Evolutionary conservation across 2,888 invertebrate genomes (phyloP).

Genomic region (Aleiodes testaceus): DNA sequence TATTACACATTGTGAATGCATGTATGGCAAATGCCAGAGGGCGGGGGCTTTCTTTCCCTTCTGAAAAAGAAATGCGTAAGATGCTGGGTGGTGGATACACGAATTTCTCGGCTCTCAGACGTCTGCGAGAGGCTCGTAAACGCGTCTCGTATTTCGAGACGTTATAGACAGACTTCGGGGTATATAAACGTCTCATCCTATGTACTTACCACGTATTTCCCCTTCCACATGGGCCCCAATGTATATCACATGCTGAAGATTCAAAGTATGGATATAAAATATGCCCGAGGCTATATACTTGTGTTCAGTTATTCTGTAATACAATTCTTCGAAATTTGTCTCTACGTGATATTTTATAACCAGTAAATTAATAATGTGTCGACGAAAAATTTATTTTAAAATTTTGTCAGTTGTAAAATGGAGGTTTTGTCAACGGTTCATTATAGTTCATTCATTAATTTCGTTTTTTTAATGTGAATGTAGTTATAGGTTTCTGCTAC

Average conservation of each 20-base stretch:
- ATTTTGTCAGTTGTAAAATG: no score
- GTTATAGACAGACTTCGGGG: conserved; percentile 72
- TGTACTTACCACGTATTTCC: conserved; percentile 65
- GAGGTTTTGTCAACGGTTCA: background rate
- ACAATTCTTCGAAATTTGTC: background rate
- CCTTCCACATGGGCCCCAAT: conserved; percentile 28
- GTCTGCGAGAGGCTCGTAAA: conserved; percentile 69
- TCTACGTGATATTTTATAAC: background rate
- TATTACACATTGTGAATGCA: background rate
- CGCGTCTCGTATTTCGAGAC: conserved; percentile 73
- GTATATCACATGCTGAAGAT: conserved; percentile 22
- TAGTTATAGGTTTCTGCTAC: no score
- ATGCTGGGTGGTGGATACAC: conserved; percentile 24
- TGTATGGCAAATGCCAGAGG: conserved; percentile 20
- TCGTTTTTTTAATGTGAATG: no score
- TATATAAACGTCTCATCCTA: conserved; percentile 73
- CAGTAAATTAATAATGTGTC: conserved; percentile 14
- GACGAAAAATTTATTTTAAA: background rate
- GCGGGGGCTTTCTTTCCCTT: conserved; percentile 34
- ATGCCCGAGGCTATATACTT: background rate
- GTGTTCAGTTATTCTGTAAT: no score
- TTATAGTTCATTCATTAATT: background rate
- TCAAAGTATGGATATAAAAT: conserved; percentile 21
- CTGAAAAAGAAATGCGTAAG: background rate
- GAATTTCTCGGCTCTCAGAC: conserved; percentile 55